Percentiles rank a stretch among this genome's conserved stretches.
phyloP scores from a whole-genome alignment of 1,140 invertebrate species.

The Drosophila oshimai region DNA sequence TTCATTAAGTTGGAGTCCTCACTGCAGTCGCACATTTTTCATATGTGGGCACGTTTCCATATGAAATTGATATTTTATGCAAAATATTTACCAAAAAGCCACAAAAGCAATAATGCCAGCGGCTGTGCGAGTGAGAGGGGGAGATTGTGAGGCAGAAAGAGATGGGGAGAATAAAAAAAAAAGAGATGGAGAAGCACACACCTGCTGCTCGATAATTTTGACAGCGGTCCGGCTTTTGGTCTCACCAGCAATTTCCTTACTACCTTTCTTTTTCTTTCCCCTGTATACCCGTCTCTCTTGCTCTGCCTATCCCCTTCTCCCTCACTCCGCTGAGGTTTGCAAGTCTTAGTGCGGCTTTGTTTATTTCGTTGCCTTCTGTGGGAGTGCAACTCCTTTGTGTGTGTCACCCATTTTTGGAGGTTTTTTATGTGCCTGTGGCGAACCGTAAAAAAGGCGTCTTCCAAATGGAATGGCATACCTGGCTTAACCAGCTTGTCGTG shows the following conservation, averaged over 20 bases:
- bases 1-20: slow-evolving; percentile 57
- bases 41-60: slow-evolving; percentile 48
- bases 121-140: background rate
- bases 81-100: slow-evolving; percentile 62
- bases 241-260: slow-evolving; percentile 7
- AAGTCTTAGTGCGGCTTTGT: slow-evolving; percentile 64
- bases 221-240: slow-evolving; percentile 27
- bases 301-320: background rate
- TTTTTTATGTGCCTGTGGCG: slow-evolving; percentile 61
- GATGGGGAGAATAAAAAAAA: background rate
- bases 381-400: slow-evolving; percentile 25
- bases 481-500: slow-evolving; percentile 29
- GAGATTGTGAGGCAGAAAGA: background rate
- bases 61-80: slow-evolving; percentile 78
- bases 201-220: slow-evolving; percentile 62
- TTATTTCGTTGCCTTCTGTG: slow-evolving; percentile 54
- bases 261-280: background rate
- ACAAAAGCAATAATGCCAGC: slow-evolving; percentile 28
- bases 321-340: slow-evolving; percentile 13
- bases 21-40: slow-evolving; percentile 21
- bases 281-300: background rate
- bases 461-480: slow-evolving; percentile 39
- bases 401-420: slow-evolving; percentile 33
- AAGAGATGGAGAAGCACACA: slow-evolving; percentile 3
- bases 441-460: slow-evolving; percentile 48